Evolutionary conservation across 2,888 invertebrate genomes (phyloP).

Genomic region (Bugula neritina): DNA sequence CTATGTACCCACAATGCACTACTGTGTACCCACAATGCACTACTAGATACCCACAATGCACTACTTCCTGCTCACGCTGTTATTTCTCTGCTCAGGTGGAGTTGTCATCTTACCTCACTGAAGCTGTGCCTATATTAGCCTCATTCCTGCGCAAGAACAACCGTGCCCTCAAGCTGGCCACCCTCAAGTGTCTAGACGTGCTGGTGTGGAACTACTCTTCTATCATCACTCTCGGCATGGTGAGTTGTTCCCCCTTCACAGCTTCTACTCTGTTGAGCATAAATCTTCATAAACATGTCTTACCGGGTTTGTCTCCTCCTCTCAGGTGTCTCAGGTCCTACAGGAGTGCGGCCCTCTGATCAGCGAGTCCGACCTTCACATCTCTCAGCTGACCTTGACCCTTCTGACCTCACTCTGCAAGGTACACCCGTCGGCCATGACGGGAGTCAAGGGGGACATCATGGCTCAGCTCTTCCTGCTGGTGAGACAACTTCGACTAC

Average conservation of each 20-base stretch:
- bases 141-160: conserved; percentile 94
- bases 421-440: conserved; percentile 43
- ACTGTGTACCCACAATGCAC: too few species aligned
- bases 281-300: too few species aligned
- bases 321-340: conserved; percentile 61
- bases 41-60: too few species aligned
- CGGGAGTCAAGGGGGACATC: conserved; percentile 42
- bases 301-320: neutral
- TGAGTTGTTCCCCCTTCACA: neutral
- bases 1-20: too few species aligned
- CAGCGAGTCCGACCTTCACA: conserved; percentile 89
- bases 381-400: conserved; percentile 61
- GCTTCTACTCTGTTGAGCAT: too few species aligned
- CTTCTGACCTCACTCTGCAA: conserved; percentile 49
- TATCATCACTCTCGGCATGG: neutral
- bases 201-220: conserved; percentile 78
- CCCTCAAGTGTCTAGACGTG: conserved; percentile 80
- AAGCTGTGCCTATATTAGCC: conserved; percentile 84
- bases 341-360: conserved; percentile 83
- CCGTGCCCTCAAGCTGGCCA: conserved; percentile 82
- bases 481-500: neutral
- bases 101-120: conserved; percentile 45
- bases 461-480: conserved; percentile 67
- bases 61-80: too few species aligned
- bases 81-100: conserved; percentile 6